These are phyloP conservation scores for Drosophila lutescens DNA, from an alignment of 2,888 invertebrate genomes.

Conservation along the genomic window DNA sequence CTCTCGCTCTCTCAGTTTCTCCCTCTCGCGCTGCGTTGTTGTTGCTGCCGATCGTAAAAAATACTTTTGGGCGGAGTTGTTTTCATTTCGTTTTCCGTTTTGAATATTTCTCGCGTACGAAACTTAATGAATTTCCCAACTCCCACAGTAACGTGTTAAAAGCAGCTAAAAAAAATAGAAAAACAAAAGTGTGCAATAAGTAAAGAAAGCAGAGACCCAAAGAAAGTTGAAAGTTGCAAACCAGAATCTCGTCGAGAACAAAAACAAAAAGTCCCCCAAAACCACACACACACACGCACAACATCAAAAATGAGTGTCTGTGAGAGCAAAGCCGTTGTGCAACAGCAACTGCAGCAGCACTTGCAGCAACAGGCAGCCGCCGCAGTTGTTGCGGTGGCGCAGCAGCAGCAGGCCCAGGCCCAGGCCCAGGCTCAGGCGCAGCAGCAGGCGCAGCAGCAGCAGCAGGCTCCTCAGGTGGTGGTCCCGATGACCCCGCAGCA, in stretches of 20 bases:
- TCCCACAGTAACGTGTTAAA: constrained; percentile 53
- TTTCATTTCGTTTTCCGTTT: constrained; percentile 65
- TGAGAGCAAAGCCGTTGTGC: constrained; percentile 83
- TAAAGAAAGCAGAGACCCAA: constrained; percentile 38
- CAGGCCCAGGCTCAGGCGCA: constrained; percentile 37
- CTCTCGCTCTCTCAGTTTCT: constrained; percentile 27
- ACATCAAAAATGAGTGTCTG: constrained; percentile 82
- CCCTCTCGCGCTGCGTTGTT: constrained; percentile 39
- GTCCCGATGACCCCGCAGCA: constrained; percentile 67
- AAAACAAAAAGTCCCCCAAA: constrained; percentile 58
- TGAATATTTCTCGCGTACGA: constrained; percentile 27
- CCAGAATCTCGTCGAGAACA: constrained; percentile 52
- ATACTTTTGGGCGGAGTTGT: constrained; percentile 74
- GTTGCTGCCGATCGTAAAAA: constrained; percentile 52
- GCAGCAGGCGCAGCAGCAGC: constrained; percentile 44
- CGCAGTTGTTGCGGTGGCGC: constrained; percentile 64
- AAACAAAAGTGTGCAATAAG: constrained; percentile 65
- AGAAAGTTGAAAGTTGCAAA: constrained; percentile 37
- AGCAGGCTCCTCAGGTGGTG: constrained; percentile 65
- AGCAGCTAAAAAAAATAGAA: constrained; percentile 16
- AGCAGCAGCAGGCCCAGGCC: constrained; percentile 45
- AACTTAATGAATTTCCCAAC: constrained; percentile 31
- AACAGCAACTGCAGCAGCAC: constrained; percentile 74
- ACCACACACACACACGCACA: constrained; percentile 35
- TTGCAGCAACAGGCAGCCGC: constrained; percentile 75